Percentiles rank a stretch among this genome's conserved stretches.
Evolutionary conservation across 2,797 vertebrate genomes (phyloP).

Genomic region (Eulemur mongoz): DNA sequence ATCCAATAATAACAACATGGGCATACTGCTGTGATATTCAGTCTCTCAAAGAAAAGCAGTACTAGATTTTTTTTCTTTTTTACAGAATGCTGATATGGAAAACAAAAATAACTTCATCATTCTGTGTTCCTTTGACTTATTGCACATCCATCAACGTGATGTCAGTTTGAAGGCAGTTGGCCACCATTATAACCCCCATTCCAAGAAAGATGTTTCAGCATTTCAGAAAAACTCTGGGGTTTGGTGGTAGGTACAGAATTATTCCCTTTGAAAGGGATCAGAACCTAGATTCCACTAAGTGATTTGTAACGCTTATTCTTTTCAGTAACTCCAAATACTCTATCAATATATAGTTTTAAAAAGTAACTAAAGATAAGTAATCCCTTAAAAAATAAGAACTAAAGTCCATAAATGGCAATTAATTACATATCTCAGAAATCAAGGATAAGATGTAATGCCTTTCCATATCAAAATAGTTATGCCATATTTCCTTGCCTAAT

Average conservation of each 20-base stretch:
- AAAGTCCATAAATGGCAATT: slow-evolving; percentile 10
- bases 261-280: slow-evolving; percentile 10
- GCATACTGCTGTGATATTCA: background rate
- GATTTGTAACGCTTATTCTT: slow-evolving; percentile 24
- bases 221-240: background rate
- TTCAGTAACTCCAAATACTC: slow-evolving; percentile 29
- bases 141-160: slow-evolving; percentile 53
- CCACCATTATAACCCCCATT: background rate
- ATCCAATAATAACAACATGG: background rate
- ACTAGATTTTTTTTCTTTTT: background rate
- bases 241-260: background rate
- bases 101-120: slow-evolving; percentile 57
- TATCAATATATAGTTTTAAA: slow-evolving; percentile 5
- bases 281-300: background rate
- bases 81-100: slow-evolving; percentile 53
- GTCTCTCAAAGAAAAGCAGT: slow-evolving; percentile 26
- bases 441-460: background rate
- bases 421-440: background rate
- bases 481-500: background rate
- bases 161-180: background rate
- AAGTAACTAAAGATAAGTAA: slow-evolving; percentile 29
- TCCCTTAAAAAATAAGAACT: slow-evolving; percentile 34
- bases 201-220: slow-evolving; percentile 53
- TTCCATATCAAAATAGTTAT: background rate
- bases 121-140: slow-evolving; percentile 34